These are phyloP conservation scores for Caenorhabditis becei DNA, from an alignment of 2,888 invertebrate genomes.

Conservation along the genomic window DNA sequence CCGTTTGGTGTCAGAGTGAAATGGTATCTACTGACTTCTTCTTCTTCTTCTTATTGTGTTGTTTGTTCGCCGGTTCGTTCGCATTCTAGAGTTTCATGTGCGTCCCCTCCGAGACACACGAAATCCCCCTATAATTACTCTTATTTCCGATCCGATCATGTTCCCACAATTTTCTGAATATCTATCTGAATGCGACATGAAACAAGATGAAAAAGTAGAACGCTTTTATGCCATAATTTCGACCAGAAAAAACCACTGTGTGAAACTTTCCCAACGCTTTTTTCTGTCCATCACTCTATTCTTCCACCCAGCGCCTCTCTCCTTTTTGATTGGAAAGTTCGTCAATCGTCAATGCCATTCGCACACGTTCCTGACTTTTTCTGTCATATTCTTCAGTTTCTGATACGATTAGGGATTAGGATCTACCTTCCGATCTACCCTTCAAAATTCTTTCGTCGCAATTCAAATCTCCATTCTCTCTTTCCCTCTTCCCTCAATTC, in stretches of 20 bases:
- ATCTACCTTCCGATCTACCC: constrained; percentile 1
- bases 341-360: constrained; percentile 13
- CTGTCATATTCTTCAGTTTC: constrained; percentile 13
- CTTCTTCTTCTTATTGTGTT: constrained; percentile 16
- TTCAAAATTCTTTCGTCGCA: not conserved
- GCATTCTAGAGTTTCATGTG: constrained; percentile 12
- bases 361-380: constrained; percentile 6
- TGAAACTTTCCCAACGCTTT: constrained; percentile 10
- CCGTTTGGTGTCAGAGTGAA: constrained; percentile 24
- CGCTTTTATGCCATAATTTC: constrained; percentile 47
- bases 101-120: not conserved
- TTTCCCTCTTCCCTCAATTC: not conserved
- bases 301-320: not conserved
- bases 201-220: constrained; percentile 53
- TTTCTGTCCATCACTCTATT: not conserved
- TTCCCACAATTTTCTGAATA: constrained; percentile 46
- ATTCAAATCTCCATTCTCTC: not conserved
- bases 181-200: constrained; percentile 25
- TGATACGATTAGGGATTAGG: constrained; percentile 38
- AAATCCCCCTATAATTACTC: constrained; percentile 44
- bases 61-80: constrained; percentile 19
- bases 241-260: constrained; percentile 17
- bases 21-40: constrained; percentile 21
- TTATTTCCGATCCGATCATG: constrained; percentile 52
- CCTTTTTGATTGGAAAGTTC: not conserved